These are phyloP conservation scores for Pammene fasciana DNA, from an alignment of 2,888 invertebrate genomes.

Conservation along the genomic window DNA sequence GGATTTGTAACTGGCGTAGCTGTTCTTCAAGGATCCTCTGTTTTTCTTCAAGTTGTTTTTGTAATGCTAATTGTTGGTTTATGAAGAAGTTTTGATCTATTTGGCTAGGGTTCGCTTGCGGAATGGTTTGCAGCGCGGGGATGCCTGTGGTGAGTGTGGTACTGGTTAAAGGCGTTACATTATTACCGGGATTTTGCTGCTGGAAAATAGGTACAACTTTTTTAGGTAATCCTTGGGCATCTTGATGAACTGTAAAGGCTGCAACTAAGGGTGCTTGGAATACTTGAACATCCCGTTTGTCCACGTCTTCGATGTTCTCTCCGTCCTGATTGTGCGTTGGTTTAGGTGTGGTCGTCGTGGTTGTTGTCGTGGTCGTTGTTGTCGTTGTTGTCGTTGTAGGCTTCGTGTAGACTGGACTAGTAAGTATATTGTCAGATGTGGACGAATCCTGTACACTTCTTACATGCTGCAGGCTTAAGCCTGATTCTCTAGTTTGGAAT, in stretches of 20 bases:
- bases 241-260: slow-evolving; percentile 93
- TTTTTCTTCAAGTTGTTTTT: slow-evolving; percentile 85
- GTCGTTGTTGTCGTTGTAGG: slow-evolving; percentile 53
- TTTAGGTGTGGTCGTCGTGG: slow-evolving; percentile 84
- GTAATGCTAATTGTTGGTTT: slow-evolving; percentile 68
- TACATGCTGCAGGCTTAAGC: slow-evolving; percentile 67
- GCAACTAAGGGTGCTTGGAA: slow-evolving; percentile 92
- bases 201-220: slow-evolving; percentile 89
- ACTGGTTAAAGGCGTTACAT: slow-evolving; percentile 51
- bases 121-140: slow-evolving; percentile 43
- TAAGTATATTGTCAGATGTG: slow-evolving; percentile 52
- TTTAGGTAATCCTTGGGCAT: slow-evolving; percentile 89
- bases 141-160: slow-evolving; percentile 52
- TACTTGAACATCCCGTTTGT: slow-evolving; percentile 89
- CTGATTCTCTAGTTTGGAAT: slow-evolving; percentile 70
- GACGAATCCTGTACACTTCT: slow-evolving; percentile 67
- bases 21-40: slow-evolving; percentile 88
- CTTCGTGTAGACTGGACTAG: slow-evolving; percentile 46
- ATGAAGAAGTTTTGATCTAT: slow-evolving; percentile 59
- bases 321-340: slow-evolving; percentile 88
- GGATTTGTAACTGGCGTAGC: slow-evolving; percentile 85
- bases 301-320: slow-evolving; percentile 86
- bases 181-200: slow-evolving; percentile 61
- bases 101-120: slow-evolving; percentile 42
- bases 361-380: slow-evolving; percentile 71